phyloP scores from a whole-genome alignment of 2,113 vertebrate genomes.

The Corapipo altera region DNA sequence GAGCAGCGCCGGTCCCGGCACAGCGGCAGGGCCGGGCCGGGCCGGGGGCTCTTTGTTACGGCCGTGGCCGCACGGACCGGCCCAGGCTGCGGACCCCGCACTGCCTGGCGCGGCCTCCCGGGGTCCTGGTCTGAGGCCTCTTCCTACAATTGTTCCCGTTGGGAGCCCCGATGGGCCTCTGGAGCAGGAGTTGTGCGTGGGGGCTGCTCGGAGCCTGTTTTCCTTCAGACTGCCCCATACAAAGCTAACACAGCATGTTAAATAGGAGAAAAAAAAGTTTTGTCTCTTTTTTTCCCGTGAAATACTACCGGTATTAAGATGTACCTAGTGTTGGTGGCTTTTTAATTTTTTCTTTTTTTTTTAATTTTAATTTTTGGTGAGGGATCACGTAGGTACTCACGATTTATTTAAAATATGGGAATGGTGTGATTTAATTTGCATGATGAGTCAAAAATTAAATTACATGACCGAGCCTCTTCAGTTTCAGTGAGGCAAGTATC shows the following conservation, averaged over 20 bases:
- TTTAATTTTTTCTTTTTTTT: background rate
- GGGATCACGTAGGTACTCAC: background rate
- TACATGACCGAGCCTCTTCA: slow-evolving; percentile 8
- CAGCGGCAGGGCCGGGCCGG: too few species aligned
- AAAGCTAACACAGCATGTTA: background rate
- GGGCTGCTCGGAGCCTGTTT: rapidly evolving
- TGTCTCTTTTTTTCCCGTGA: rapidly evolving
- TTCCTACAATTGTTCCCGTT: background rate
- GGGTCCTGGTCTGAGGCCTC: background rate
- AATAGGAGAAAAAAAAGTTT: background rate
- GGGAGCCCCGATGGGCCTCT: background rate
- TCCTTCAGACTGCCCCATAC: rapidly evolving
- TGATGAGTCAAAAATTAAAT: slow-evolving; percentile 58
- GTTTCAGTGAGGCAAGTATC: slow-evolving; percentile 26
- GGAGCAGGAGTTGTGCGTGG: background rate
- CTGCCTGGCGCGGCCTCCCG: background rate
- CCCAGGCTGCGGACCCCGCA: background rate
- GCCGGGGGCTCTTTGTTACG: background rate
- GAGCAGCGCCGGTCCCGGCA: too few species aligned
- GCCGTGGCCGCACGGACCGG: rapidly evolving
- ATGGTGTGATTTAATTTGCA: slow-evolving; percentile 50
- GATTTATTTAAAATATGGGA: slow-evolving; percentile 34
- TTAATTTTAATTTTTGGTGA: background rate
- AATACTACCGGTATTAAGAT: background rate
- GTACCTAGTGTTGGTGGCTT: background rate